Conservation (phyloP, 2,888 invertebrate genomes). For the Parasteatoda lunata region DNA sequence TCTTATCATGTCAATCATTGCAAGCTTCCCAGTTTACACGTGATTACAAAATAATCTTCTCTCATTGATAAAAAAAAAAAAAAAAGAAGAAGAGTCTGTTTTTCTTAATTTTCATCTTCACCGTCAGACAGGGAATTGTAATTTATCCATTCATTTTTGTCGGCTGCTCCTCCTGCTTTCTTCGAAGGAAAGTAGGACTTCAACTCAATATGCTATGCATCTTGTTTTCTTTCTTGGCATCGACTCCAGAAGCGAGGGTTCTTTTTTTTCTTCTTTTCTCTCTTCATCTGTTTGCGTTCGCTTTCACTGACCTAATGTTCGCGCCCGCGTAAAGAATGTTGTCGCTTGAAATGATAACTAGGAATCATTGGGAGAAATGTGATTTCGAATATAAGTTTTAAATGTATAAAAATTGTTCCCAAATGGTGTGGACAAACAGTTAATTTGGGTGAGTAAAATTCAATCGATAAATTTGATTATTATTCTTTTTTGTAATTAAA, state of each 20-base stretch:
- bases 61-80: neutral
- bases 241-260: neutral
- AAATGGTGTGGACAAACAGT: no score
- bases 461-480: no score
- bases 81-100: neutral
- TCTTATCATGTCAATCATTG: constrained; percentile 13
- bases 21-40: constrained; percentile 7
- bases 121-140: constrained; percentile 5
- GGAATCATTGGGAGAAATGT: no score
- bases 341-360: no score
- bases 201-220: neutral
- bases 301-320: no score
- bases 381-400: no score
- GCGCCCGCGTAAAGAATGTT: no score
- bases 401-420: no score
- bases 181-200: neutral
- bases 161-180: neutral
- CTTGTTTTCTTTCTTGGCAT: neutral
- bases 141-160: constrained; percentile 10
- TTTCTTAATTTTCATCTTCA: neutral
- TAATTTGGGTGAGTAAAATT: no score
- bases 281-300: no score
- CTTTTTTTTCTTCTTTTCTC: neutral
- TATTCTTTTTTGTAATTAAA: no score
- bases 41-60: neutral